Evolutionary conservation across 2,797 vertebrate species (phyloP).

Genomic region (Prionace glauca): DNA sequence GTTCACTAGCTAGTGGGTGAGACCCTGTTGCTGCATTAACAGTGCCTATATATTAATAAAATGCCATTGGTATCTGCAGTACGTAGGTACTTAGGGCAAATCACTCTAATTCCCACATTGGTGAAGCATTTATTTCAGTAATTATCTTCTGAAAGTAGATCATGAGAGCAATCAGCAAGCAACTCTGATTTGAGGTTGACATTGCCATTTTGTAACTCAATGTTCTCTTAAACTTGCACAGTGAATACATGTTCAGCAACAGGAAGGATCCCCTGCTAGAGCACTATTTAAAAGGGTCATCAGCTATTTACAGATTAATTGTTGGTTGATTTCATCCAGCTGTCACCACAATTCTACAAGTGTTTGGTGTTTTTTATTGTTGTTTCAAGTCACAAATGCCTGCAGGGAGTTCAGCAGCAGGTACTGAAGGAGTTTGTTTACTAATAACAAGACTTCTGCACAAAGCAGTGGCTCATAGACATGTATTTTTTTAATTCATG

Average conservation of each 20-base stretch:
- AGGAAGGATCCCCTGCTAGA: too few species aligned
- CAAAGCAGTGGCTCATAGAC: neutral
- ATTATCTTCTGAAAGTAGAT: neutral
- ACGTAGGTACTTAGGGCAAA: neutral
- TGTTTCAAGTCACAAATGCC: neutral
- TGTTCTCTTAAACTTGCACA: neutral
- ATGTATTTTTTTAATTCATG: too few species aligned
- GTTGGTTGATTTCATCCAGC: neutral
- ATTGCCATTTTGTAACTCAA: neutral
- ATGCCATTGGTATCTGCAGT: too few species aligned
- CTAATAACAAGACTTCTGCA: neutral
- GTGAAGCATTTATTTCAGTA: neutral
- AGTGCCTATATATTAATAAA: neutral
- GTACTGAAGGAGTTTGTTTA: neutral
- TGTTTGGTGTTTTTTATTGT: neutral
- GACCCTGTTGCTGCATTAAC: too few species aligned
- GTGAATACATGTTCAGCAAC: neutral
- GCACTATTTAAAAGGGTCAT: neutral
- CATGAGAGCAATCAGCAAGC: neutral
- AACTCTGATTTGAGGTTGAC: neutral
- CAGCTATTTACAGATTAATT: neutral
- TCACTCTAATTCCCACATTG: neutral
- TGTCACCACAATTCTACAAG: neutral
- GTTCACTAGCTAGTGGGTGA: neutral
- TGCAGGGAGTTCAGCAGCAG: neutral